These are phyloP conservation scores for Bombus impatiens DNA, from an alignment of 1,140 invertebrate genomes.

Conservation along the genomic window DNA sequence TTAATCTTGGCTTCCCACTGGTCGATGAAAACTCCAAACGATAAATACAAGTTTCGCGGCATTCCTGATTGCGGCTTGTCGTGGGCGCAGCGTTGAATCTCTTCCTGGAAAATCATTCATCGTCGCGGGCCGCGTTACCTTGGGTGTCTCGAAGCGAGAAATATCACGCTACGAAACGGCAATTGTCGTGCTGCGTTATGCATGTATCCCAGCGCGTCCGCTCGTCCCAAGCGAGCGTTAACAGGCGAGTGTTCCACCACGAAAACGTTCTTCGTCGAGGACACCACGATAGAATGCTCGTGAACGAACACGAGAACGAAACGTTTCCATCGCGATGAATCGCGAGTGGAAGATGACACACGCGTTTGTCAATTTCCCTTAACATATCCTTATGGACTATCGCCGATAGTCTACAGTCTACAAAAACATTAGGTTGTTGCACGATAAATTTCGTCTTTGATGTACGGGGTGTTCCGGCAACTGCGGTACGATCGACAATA, in stretches of 20 bases:
- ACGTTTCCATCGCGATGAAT: constrained; percentile 31
- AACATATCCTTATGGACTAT: neutral
- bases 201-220: constrained; percentile 15
- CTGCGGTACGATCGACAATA: no score
- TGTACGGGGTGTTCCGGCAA: no score
- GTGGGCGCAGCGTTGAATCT: constrained; percentile 28
- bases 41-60: constrained; percentile 6
- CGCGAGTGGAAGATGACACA: neutral
- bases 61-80: neutral
- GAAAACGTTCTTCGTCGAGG: constrained; percentile 6
- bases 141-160: constrained; percentile 38
- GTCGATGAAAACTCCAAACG: neutral
- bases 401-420: neutral
- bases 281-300: neutral
- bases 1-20: neutral
- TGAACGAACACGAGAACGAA: neutral
- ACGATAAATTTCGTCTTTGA: neutral
- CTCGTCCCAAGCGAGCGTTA: constrained; percentile 11
- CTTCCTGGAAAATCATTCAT: constrained; percentile 50
- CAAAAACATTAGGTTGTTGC: neutral
- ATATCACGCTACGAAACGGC: constrained; percentile 35
- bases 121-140: constrained; percentile 33
- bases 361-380: constrained; percentile 60
- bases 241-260: neutral
- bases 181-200: constrained; percentile 43